Evolutionary conservation across 2,888 invertebrate species (phyloP), one percentile per base, ranked within the genome.

Genomic region (Drosophila recens): DNA sequence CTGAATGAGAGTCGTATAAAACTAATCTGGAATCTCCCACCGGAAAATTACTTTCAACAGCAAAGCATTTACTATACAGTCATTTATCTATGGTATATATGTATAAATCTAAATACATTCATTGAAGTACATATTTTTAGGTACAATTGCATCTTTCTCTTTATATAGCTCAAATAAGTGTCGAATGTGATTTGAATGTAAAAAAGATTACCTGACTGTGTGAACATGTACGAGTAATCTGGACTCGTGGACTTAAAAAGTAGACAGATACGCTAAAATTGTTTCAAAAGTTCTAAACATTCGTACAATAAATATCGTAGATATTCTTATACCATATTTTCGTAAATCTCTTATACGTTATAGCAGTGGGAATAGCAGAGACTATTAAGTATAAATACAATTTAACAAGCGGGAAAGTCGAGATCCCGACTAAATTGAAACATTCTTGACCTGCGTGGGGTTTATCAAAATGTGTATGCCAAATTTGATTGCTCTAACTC

Each of bases 31-130:
- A 75, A 68, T 67, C 34, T 40, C 49, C 34, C 52, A 66, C 78
- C 83, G 78, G 70, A 83, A 81, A 83, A 70, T 71, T n/a, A 33
- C 17, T 43, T 20, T 45, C 13, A 20, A 30, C 15, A 42, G 20
- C 36, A 52, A 23, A 52, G 1, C 36, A 23, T 52, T 23, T 52
- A 52, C n/a, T 52, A n/a, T 52, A 52, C 23, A 36, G 23, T 23
- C 23, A 23, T 27, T n/a, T 45, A 43, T 23, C 20, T 43, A 43
- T 43, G 20, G 10, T 17, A 45, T 45, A 23, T 23, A 27, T 27
- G 27, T 27, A 45, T 23, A 20, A 49, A 49, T 4, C 10, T 33
- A 33, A 11, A 11, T 11, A 49, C 17, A 11, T 17, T 33, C 23
- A 23, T 45, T 11, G 43, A 2, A 43, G 20, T 43, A 43, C 10